A percentile compares a stretch with the other conserved stretches of the same genome.
These are phyloP conservation scores for Semnornis frantzii DNA, from an alignment of 2,113 vertebrate genomes.

Conservation along the genomic window DNA sequence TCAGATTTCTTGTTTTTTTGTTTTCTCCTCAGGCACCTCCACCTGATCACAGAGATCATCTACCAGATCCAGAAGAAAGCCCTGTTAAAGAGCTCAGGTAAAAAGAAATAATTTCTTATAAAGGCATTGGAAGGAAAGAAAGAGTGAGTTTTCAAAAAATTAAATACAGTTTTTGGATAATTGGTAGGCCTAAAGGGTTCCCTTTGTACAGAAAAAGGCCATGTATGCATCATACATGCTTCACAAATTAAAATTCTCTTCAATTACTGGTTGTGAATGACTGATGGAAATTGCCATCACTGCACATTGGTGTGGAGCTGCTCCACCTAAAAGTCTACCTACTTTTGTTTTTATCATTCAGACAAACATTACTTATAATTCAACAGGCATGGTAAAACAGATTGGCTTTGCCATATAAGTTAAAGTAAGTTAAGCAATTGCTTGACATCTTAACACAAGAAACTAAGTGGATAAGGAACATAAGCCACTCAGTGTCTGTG, in stretches of 20 bases:
- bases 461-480: slow-evolving; percentile 2
- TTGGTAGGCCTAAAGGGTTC: background rate
- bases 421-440: background rate
- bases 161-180: background rate
- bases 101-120: background rate
- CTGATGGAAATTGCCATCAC: background rate
- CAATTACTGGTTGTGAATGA: background rate
- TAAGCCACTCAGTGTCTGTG: background rate
- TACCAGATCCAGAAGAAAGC: background rate
- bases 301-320: background rate
- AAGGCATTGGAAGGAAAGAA: background rate
- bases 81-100: background rate
- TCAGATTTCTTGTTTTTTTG: background rate
- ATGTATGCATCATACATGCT: background rate
- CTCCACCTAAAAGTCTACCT: background rate
- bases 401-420: background rate
- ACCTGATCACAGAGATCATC: background rate
- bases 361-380: background rate
- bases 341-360: background rate
- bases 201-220: background rate
- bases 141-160: background rate
- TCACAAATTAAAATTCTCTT: background rate
- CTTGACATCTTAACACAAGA: background rate
- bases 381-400: background rate
- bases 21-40: background rate